Conservation (phyloP, 92 coral and sea anemone genomes). For the Phymanthus crucifer region DNA sequence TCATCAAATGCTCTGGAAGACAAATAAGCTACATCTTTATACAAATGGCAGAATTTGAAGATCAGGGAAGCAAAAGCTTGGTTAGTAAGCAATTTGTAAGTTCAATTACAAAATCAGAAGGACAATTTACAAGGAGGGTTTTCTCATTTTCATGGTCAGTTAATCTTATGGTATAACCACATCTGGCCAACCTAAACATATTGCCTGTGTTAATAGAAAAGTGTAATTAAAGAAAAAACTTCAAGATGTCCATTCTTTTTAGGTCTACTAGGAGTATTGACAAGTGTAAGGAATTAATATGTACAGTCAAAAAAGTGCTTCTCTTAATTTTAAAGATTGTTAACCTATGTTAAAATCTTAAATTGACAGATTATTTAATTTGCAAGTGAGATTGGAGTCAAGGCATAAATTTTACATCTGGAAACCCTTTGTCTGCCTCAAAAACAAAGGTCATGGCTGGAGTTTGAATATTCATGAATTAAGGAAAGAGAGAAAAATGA, state of each 20-base stretch:
- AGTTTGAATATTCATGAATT: constrained; percentile 2
- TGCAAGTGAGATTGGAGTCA: constrained; percentile 1
- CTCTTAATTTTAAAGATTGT: neutral
- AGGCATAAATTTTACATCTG: constrained; percentile 3
- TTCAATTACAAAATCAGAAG: neutral
- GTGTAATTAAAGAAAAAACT: neutral
- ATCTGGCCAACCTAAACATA: neutral
- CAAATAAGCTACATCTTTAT: neutral
- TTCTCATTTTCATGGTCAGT: neutral
- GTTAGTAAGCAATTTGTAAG: neutral
- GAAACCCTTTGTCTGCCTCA: neutral
- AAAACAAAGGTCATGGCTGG: constrained; percentile 1
- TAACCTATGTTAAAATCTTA: neutral
- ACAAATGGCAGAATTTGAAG: neutral
- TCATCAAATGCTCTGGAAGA: neutral
- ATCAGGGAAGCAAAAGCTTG: neutral
- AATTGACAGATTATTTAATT: neutral
- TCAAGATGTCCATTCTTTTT: neutral
- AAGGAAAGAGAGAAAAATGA: neutral
- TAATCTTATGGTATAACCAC: neutral
- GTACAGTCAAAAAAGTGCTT: neutral
- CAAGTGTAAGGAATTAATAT: neutral
- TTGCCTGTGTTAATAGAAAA: neutral
- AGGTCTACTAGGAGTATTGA: neutral
- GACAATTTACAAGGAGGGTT: neutral